Base-by-base conservation (phyloP, 2,888 invertebrate species). In the Folsomia candida region DNA sequence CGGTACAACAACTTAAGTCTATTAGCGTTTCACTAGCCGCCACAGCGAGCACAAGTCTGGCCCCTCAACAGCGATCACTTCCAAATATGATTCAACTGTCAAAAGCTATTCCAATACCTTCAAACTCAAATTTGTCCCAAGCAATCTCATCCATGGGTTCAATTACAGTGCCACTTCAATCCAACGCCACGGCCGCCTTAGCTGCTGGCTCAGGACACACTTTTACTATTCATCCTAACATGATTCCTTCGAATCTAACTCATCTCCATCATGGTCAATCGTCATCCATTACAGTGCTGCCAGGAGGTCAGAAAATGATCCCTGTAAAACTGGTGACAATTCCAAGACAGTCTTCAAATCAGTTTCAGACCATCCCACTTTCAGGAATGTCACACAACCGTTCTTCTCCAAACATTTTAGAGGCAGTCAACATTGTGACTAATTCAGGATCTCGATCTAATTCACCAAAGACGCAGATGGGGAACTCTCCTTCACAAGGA, bases 251-350 rank as follows among this genome's bases (percentile, higher is more conserved):
- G 22, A 72, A 75, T 62, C 69, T 76, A 68, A 74, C 69, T 59
- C 75, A 75, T 25, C 77, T 74, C 9, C 76, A 73, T n/a, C 76
- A 70, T 61, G 71, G 66, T 25, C 69, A 62, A 51, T 67, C 70
- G 2, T 51, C 69, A 11, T 72, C 75, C 6, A 74, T 74, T 3
- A 68, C 74, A 2, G 70, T 78, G 18, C 72, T 76, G 37, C 76
- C 77, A 2, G 71, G 78, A 26, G 80, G 81, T n/a, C 78, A 81
- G n/a, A 82, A 82, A 77, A 80, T 82, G 80, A 81, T 82, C n/a
- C 82, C 82, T 4, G 81, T 82, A 60, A 82, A 82, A 67, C 72
- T 82, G 20, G 81, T 82, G 9, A 81, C 81, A 18, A 69, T 82
- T 61, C 82, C 82, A 11, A 80, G 81, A 68, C 79, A 79, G 60